Conservation (phyloP, 2,797 vertebrate genomes). For the Cercopithecus hamlyni region DNA sequence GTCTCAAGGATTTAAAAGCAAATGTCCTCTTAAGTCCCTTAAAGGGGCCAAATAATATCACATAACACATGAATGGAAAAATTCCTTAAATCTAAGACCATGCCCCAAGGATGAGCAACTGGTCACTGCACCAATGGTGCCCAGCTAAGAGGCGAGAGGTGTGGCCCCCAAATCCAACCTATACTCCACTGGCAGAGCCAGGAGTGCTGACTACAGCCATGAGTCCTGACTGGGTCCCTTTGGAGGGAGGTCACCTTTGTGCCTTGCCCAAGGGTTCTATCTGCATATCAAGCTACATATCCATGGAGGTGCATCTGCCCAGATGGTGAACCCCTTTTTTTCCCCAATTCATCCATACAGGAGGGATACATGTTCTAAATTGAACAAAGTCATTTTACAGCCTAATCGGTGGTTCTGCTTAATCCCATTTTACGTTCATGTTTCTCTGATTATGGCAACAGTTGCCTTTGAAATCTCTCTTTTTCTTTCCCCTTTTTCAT, state of each 20-base stretch:
- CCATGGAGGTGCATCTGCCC: too few species aligned
- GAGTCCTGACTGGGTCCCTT: background rate
- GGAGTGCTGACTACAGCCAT: background rate
- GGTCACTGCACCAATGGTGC: background rate
- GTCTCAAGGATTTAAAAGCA: background rate
- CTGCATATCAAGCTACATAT: background rate
- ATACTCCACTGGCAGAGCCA: background rate
- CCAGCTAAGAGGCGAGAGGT: background rate
- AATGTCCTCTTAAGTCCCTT: background rate
- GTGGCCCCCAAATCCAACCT: background rate
- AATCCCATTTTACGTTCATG: background rate
- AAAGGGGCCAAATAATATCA: background rate
- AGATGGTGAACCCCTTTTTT: background rate
- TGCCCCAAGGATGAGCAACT: background rate
- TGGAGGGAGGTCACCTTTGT: background rate
- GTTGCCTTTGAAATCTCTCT: background rate
- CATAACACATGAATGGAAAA: background rate
- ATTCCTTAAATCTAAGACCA: background rate
- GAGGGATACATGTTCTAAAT: background rate
- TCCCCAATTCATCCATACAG: background rate
- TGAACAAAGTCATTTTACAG: background rate
- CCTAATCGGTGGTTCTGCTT: background rate
- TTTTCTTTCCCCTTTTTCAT: background rate
- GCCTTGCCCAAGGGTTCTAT: background rate
- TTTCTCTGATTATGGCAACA: background rate